Evolutionary conservation across 53 echinoderm and acorn worm genomes (phyloP), one percentile per base, ranked within the genome.

Genomic region (Mesocentrotus franciscanus): DNA sequence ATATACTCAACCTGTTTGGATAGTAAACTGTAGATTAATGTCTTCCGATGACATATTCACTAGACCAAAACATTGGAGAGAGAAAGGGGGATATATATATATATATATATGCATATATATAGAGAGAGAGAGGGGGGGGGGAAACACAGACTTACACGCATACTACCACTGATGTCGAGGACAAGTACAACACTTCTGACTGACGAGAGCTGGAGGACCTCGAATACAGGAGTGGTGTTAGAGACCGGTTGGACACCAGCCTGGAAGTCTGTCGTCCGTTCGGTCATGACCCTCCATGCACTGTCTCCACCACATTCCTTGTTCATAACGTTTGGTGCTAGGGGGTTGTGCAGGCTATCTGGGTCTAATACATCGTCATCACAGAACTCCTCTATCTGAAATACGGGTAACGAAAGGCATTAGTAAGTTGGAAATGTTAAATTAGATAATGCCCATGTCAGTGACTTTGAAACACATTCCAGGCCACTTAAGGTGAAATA

Each of bases 171-270:
- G 57, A 92, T 92, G 34, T 92, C 71, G 27, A 92, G 68, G 1
- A 92, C 92, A 71, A 92, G 75, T 10, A 92, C 92, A 5, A 92
- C 92, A 74, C 92, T 74, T 34, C 92, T 33, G 35, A 64, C 74
- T 27, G 68, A 56, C 20, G 92, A 68, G 13, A 29, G 56, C 56
- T 92, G 92, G 26, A 92, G 8, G 68, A 92, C 74, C 1, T 56
- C 64, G 8, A 92, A 92, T 42, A 9, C 18, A 22, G 92, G 92
- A 39, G 92, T 49, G 74, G 92, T 92, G 29, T 92, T 9, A 42
- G 62, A 26, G 17, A 55, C 55, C 2, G n/a, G 56, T 17, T 49
- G 92, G 62, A 29, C 34, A 8, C 74, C 92, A 56, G 62, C 16
- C 29, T 56, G 75, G 56, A 92, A 74, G 56, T 92, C 92, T 16